Base-by-base conservation (phyloP, 2,888 invertebrate species). In the Parasteatoda lunata region DNA sequence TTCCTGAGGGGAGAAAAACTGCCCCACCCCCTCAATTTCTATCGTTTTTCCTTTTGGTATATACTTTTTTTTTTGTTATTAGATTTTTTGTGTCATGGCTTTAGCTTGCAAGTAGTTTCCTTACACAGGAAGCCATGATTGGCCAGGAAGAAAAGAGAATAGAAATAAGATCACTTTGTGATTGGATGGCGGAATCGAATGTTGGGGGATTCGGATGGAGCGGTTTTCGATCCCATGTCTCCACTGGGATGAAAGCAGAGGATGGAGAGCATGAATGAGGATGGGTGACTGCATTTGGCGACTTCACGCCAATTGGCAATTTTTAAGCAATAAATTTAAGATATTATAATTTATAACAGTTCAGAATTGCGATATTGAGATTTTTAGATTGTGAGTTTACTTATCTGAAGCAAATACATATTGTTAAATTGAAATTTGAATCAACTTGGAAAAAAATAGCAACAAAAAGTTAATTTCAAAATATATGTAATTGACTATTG, bases 151-250 rank as follows among this genome's bases (percentile, higher is more conserved):
- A 49, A 30, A 76, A 68, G 82, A 76, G 76, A 76, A 75, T 75
- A 59, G 76, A 75, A 75, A 75, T 45, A 69, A 69, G 82, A 82
- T 82, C 76, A 30, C 64, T 69, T 52, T 64, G 69, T 71, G 78
- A 79, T 79, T 80, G 80, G 72, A 66, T 66, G 80, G 65, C 45
- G 45, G 52, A 45, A n/a, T 68, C 45, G 73, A 52, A 59, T 52
- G 73, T 45, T 45, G 73, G 51, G 65, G 76, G 76, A 75, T 59
- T 71, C 52, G 78, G 78, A 84, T 78, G 84, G 47, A 68, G 73
- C 64, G 75, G 71, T 76, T 76, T 80, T 80, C 80, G 80, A 80
- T 83, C 77, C 77, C 77, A 85, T 80, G 85, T 75, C 80, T 77
- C 85, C 80, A 76, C 7, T 85, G 85, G 85, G 85, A 85, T 76